Percentiles rank a stretch among this genome's conserved stretches.
Conservation (phyloP, 2,113 vertebrate species). For the Silurus asotus region DNA sequence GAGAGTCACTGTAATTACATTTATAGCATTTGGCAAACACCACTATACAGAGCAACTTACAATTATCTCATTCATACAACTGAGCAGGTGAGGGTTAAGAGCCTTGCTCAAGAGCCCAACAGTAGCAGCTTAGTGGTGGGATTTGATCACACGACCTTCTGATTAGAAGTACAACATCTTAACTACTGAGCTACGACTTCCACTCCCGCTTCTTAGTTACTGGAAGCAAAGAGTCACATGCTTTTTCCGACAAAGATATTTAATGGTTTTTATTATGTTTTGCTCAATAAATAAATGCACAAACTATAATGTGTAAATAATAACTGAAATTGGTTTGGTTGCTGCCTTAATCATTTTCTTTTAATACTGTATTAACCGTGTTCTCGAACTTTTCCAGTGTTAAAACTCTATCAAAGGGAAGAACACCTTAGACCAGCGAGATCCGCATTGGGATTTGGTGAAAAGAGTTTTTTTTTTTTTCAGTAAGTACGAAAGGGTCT, state of each 20-base stretch:
- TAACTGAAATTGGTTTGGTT: background rate
- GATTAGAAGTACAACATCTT: too few relatives aligned
- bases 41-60: too few relatives aligned
- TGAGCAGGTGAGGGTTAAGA: too few relatives aligned
- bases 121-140: too few relatives aligned
- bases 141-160: too few relatives aligned
- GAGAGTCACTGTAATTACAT: too few relatives aligned
- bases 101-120: too few relatives aligned
- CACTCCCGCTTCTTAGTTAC: background rate
- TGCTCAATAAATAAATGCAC: too few relatives aligned
- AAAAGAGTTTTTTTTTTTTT: slow-evolving; percentile 60
- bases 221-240: background rate
- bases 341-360: background rate
- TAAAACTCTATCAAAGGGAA: background rate
- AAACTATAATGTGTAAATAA: background rate
- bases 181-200: too few relatives aligned
- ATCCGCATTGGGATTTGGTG: slow-evolving; percentile 32
- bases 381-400: background rate
- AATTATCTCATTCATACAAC: too few relatives aligned
- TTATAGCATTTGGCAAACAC: too few relatives aligned
- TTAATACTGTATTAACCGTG: background rate
- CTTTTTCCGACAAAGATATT: background rate
- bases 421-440: background rate
- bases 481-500: slow-evolving; percentile 72
- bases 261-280: background rate